phyloP scores from a whole-genome alignment of 2,888 invertebrate genomes.

The Amblyjoppa proteus region DNA sequence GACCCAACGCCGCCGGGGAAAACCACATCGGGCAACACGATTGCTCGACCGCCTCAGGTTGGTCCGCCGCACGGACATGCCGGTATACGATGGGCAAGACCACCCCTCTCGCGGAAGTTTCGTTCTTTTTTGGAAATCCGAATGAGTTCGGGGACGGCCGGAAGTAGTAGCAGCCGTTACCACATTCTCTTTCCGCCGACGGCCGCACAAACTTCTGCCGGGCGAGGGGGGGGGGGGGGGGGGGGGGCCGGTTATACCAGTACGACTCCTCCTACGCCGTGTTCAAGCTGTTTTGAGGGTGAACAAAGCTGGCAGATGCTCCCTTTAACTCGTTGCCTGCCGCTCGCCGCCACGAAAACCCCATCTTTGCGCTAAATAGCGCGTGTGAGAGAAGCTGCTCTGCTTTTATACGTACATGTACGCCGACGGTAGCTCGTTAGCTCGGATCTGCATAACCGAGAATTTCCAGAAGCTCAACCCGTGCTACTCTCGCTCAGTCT shows the following conservation, averaged over 20 bases:
- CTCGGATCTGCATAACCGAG: constrained; percentile 57
- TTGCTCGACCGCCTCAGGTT: constrained; percentile 24
- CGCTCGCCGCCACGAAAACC: constrained; percentile 16
- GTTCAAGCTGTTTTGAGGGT: constrained; percentile 32
- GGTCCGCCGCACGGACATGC: background rate
- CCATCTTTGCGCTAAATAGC: constrained; percentile 1
- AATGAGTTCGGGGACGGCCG: constrained; percentile 29
- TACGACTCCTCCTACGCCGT: constrained; percentile 31
- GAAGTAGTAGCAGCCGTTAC: constrained; percentile 52
- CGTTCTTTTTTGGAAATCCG: constrained; percentile 35
- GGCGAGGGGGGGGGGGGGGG: background rate
- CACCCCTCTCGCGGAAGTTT: background rate
- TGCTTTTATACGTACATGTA: constrained; percentile 35
- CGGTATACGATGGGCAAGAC: background rate
- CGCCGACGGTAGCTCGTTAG: constrained; percentile 48
- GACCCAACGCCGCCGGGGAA: background rate
- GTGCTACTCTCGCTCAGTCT: constrained; percentile 1
- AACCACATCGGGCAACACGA: constrained; percentile 39
- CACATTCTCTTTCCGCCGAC: constrained; percentile 45
- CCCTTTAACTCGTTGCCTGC: constrained; percentile 35
- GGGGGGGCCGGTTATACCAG: background rate
- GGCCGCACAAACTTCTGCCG: constrained; percentile 32
- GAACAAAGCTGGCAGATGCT: constrained; percentile 44
- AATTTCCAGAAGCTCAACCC: constrained; percentile 44
- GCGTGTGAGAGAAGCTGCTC: constrained; percentile 9